Percentiles rank a stretch among this genome's conserved stretches.
phyloP scores from a whole-genome alignment of 2,113 vertebrate genomes.

The Myocastor coypus region DNA sequence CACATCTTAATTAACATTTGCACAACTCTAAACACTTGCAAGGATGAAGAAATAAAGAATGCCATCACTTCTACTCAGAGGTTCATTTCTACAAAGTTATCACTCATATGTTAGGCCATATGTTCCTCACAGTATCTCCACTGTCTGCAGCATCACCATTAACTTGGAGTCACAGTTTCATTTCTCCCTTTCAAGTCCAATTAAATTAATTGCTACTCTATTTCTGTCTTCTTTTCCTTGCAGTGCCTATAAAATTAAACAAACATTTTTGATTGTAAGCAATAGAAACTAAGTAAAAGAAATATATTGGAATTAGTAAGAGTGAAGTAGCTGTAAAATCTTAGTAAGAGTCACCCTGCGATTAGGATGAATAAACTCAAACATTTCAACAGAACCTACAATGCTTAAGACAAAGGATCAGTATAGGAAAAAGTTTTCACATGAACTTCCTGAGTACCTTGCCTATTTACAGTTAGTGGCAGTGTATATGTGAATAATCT shows the following conservation, averaged over 20 bases:
- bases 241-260: neutral
- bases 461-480: neutral
- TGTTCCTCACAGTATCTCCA: neutral
- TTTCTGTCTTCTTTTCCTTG: neutral
- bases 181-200: neutral
- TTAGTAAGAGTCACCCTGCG: neutral
- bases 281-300: neutral
- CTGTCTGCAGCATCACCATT: neutral
- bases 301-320: neutral
- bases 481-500: neutral
- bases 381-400: neutral
- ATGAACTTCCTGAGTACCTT: neutral
- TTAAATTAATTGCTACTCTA: neutral
- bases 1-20: neutral
- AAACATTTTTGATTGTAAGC: neutral
- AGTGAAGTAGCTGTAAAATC: neutral
- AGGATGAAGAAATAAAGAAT: neutral
- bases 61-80: neutral
- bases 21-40: neutral
- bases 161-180: neutral
- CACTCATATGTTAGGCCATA: fast-evolving
- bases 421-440: neutral
- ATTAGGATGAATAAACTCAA: neutral
- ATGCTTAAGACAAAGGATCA: neutral
- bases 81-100: neutral